Base-by-base conservation (phyloP, 2,797 vertebrate genomes). In the Malacoctenus gilli region DNA sequence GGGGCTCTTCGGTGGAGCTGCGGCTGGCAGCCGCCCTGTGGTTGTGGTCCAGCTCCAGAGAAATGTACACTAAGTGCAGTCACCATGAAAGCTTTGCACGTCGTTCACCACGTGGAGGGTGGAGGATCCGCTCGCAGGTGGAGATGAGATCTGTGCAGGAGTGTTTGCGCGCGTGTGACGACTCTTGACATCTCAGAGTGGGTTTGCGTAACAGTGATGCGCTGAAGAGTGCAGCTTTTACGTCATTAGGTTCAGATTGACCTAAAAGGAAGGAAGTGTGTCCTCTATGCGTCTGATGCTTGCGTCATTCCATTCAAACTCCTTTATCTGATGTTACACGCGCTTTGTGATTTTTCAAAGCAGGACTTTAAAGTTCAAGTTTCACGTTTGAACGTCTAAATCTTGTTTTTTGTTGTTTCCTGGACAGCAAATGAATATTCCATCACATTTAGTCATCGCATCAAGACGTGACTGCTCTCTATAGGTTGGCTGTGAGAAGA, bases 61-160 rank as follows among this genome's bases (percentile, higher is more conserved):
- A 91, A 89, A 91, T 91, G 87, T 89, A 91, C 85, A 89, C 87
- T 68, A 89, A 82, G 77, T 80, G 76, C 88, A 91, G 57, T 72
- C 75, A 87, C 77, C 84, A 34, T 90, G 87, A 89, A 80, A 47
- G 75, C 62, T 74, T 67, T 32, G 67, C 75, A 59, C 68, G 84
- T 31, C 70, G 55, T 73, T 80, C 58, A 73, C 31, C 37, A 48
- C 23, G 51, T 72, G 68, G 43, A 71, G 56, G 64, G 32, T 70
- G 68, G 72, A 78, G 47, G 54, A 70, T 61, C 62, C 67, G 62
- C 51, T 68, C 68, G 53, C 59, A 74, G 70, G 72, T 78, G 67
- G 49, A 75, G 71, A 78, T 82, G 69, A 55, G 52, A 84, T 75
- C 52, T 70, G 32, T 64, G 18, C n/a, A 41, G 40, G 47, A 63